These are phyloP conservation scores for Lepidocyrtinus sp. DNA, from an alignment of 2,888 invertebrate genomes.

Conservation along the genomic window DNA sequence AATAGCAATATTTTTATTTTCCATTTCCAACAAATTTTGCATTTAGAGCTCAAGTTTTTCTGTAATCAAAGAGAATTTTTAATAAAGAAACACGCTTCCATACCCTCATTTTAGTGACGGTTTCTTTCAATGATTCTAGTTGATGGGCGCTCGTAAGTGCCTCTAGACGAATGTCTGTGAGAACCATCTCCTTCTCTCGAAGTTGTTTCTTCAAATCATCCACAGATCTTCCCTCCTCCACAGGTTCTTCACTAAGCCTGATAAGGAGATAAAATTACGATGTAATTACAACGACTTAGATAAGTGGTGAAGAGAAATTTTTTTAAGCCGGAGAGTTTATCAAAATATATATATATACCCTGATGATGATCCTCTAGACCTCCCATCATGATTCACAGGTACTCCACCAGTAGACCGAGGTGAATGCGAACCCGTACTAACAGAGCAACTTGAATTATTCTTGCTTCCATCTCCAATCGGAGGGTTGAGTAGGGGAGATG, in stretches of 20 bases:
- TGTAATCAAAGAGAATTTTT: conserved; percentile 15
- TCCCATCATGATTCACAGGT: conserved; percentile 42
- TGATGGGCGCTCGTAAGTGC: conserved; percentile 98
- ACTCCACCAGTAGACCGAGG: conserved; percentile 64
- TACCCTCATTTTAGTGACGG: conserved; percentile 97
- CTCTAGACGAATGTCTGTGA: conserved; percentile 96
- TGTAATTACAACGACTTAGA: no score
- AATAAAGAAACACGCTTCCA: no score
- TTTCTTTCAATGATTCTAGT: conserved; percentile 95
- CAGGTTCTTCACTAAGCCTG: conserved; percentile 55
- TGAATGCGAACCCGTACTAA: conserved; percentile 69
- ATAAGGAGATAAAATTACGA: neutral
- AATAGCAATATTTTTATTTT: neutral
- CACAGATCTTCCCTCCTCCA: conserved; percentile 73
- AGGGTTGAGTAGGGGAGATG: conserved; percentile 75
- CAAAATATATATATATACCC: no score
- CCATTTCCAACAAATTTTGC: no score
- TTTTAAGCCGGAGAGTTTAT: no score
- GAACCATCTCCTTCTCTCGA: conserved; percentile 94
- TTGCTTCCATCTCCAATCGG: conserved; percentile 70
- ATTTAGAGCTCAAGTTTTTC: neutral
- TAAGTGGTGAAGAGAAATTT: no score
- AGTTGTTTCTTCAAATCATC: conserved; percentile 93
- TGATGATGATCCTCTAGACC: conserved; percentile 34
- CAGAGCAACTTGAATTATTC: conserved; percentile 63